Percentiles rank a stretch among this genome's conserved stretches.
These are phyloP conservation scores for Pseudococcus viburni DNA, from an alignment of 2,888 invertebrate genomes.

Conservation along the genomic window DNA sequence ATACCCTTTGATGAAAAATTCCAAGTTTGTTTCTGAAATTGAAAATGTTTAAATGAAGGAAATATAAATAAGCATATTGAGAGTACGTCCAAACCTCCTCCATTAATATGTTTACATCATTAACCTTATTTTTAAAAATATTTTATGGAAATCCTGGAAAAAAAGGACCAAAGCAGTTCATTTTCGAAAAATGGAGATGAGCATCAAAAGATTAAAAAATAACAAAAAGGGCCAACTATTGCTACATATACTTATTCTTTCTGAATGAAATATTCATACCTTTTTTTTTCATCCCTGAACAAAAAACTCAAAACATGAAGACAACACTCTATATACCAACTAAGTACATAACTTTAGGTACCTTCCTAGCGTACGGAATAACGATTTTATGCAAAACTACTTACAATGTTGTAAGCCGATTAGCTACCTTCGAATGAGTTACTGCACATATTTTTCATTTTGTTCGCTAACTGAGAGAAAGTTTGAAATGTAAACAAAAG, in stretches of 20 bases:
- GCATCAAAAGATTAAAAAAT: not conserved
- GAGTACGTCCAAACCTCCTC: too few relatives aligned
- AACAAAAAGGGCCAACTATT: not conserved
- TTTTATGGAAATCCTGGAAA: not conserved
- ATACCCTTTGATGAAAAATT: too few relatives aligned
- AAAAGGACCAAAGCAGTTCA: too few relatives aligned
- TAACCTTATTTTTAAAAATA: not conserved
- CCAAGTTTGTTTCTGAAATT: too few relatives aligned
- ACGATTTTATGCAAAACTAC: constrained; percentile 47
- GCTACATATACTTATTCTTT: not conserved
- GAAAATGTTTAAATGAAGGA: too few relatives aligned
- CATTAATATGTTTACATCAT: too few relatives aligned
- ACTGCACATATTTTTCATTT: constrained; percentile 40
- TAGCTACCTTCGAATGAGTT: constrained; percentile 36
- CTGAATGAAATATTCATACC: not conserved
- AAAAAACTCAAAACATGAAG: not conserved
- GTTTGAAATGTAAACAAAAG: constrained; percentile 38
- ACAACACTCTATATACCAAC: not conserved
- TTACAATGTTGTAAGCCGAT: constrained; percentile 44
- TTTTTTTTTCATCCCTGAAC: not conserved
- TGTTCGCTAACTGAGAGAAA: constrained; percentile 17
- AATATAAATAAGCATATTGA: too few relatives aligned
- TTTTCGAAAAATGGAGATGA: not conserved
- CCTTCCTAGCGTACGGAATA: not conserved
- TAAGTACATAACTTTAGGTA: not conserved